phyloP scores from a whole-genome alignment of 2,113 vertebrate genomes.

The Nothocercus julius region DNA sequence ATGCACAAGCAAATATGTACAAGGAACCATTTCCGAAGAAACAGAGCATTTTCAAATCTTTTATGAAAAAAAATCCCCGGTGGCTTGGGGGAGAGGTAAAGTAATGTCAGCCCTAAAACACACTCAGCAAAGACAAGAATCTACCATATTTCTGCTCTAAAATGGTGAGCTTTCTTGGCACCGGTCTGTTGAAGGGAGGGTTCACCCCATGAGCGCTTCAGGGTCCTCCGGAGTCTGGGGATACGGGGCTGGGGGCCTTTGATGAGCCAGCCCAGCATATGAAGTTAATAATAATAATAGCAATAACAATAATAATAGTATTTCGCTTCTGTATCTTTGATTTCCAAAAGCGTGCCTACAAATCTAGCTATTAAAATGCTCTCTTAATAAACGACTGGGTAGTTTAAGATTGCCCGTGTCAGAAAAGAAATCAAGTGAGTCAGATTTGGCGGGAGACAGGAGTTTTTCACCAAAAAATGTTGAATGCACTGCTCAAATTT shows the following conservation, averaged over 20 bases:
- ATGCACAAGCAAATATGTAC: not conserved
- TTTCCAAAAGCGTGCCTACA: not conserved
- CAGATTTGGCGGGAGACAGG: not conserved
- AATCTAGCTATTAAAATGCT: not conserved
- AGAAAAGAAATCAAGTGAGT: not conserved
- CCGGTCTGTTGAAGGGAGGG: not conserved
- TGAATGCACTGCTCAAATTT: not conserved
- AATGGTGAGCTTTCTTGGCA: not conserved
- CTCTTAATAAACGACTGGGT: not conserved
- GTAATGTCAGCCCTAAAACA: not conserved
- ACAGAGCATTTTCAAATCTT: not conserved
- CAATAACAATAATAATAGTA: no score
- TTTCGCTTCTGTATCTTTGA: not conserved
- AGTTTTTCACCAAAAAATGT: not conserved
- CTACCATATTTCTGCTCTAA: not conserved
- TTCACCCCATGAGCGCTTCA: not conserved
- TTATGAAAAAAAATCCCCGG: not conserved
- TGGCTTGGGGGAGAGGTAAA: not conserved
- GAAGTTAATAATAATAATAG: no score
- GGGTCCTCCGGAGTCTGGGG: not conserved
- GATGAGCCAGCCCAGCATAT: not conserved
- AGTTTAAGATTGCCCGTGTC: accelerated
- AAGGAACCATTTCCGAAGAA: not conserved
- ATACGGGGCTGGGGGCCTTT: not conserved
- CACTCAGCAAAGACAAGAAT: not conserved